phyloP scores from a whole-genome alignment of 2,797 vertebrate species.

The Phrynocephalus guinanensis region DNA sequence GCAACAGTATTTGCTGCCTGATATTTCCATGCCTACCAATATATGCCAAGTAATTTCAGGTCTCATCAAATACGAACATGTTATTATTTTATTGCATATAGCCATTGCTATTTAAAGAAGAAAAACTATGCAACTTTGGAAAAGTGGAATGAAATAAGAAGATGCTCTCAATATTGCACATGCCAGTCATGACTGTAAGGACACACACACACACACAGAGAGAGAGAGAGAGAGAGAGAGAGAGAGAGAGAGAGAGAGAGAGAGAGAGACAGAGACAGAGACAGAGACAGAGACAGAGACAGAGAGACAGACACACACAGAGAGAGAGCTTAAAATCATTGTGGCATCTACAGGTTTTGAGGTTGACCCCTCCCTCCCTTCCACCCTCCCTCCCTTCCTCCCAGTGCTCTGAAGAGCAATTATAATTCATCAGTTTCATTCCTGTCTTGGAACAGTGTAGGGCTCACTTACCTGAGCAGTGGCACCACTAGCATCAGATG shows the following conservation, averaged over 20 bases:
- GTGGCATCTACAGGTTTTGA: background rate
- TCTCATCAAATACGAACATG: background rate
- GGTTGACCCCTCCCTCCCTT: background rate
- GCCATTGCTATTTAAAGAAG: background rate
- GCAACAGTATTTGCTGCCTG: background rate
- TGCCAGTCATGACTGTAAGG: background rate
- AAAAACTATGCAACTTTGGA: background rate
- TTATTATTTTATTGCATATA: constrained; percentile 9
- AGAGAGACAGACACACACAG: no score
- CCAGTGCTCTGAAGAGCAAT: background rate
- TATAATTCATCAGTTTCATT: no score
- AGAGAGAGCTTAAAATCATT: background rate
- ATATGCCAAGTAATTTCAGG: background rate
- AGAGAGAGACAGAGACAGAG: no score
- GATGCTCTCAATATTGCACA: background rate
- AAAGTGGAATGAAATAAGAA: background rate
- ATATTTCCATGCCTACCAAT: background rate
- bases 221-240: no score
- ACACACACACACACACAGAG: no score
- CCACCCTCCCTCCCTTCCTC: no score
- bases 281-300: no score
- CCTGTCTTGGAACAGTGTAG: background rate
- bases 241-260: no score
- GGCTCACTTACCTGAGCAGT: background rate
- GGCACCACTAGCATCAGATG: background rate